A percentile compares a stretch with the other conserved stretches of the same genome.
Conservation (phyloP, 2,113 vertebrate species). For the Donacobius atricapilla region DNA sequence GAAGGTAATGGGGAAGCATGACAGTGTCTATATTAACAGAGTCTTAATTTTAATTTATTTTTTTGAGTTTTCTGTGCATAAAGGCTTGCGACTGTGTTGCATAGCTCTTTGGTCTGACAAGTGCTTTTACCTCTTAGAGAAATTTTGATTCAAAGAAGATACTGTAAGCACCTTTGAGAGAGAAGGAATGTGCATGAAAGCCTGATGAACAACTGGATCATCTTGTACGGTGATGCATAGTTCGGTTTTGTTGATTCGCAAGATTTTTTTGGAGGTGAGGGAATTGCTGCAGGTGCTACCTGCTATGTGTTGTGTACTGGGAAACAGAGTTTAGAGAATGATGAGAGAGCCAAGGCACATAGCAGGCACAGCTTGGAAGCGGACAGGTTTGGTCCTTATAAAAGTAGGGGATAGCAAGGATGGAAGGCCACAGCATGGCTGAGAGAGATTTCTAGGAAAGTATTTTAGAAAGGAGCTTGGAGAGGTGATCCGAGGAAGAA, state of each 20-base stretch:
- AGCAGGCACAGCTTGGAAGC: neutral
- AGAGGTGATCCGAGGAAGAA: neutral
- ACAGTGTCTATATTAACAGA: neutral
- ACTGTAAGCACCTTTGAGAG: neutral
- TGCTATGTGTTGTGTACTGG: neutral
- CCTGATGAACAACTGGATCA: neutral
- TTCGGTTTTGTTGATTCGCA: neutral
- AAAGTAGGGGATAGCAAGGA: neutral
- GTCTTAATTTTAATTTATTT: neutral
- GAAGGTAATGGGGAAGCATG: neutral
- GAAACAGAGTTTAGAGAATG: neutral
- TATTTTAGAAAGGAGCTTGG: neutral
- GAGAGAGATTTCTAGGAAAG: neutral
- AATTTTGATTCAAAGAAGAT: neutral
- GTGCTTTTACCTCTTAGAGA: neutral
- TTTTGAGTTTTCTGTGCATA: neutral
- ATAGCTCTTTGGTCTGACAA: neutral
- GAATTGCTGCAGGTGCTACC: neutral
- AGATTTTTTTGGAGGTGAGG: neutral
- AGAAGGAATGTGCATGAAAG: neutral
- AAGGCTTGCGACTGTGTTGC: neutral
- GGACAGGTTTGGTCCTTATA: neutral
- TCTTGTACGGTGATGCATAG: neutral
- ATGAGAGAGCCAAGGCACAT: fast-evolving
- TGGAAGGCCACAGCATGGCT: neutral